phyloP scores from a whole-genome alignment of 2,797 vertebrate genomes.

The Ceyx erithaca region DNA sequence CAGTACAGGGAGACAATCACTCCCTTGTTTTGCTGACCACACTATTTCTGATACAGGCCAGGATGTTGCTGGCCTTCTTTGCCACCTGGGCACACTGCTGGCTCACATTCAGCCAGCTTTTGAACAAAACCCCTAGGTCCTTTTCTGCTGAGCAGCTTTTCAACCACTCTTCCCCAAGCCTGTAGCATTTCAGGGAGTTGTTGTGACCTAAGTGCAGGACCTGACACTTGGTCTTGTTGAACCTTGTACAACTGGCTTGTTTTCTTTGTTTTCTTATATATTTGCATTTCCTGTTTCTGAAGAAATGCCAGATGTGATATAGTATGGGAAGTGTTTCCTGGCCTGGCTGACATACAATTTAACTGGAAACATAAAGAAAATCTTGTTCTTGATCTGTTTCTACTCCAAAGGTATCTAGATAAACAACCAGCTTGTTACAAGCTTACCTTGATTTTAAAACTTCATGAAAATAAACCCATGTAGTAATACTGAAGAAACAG shows the following conservation, averaged over 20 bases:
- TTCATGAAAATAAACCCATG: neutral
- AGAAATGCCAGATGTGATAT: neutral
- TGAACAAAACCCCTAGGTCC: neutral
- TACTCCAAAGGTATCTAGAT: neutral
- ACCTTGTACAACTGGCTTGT: neutral
- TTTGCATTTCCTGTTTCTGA: neutral
- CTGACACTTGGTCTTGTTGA: neutral
- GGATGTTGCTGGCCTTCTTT: neutral
- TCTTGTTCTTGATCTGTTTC: neutral
- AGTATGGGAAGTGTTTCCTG: neutral
- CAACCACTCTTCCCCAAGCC: neutral
- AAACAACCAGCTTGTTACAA: neutral
- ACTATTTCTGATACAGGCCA: neutral
- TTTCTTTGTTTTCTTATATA: neutral
- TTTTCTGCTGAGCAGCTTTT: accelerated
- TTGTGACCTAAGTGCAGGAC: neutral
- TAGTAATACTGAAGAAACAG: neutral
- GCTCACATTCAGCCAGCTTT: neutral
- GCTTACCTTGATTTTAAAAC: neutral
- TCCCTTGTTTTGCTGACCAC: neutral
- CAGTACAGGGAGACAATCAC: accelerated
- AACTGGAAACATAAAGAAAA: neutral
- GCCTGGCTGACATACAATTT: neutral
- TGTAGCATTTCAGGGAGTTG: accelerated
- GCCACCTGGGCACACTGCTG: neutral